These are phyloP conservation scores for Tupaia tana DNA, from an alignment of 2,113 vertebrate genomes.

Conservation along the genomic window DNA sequence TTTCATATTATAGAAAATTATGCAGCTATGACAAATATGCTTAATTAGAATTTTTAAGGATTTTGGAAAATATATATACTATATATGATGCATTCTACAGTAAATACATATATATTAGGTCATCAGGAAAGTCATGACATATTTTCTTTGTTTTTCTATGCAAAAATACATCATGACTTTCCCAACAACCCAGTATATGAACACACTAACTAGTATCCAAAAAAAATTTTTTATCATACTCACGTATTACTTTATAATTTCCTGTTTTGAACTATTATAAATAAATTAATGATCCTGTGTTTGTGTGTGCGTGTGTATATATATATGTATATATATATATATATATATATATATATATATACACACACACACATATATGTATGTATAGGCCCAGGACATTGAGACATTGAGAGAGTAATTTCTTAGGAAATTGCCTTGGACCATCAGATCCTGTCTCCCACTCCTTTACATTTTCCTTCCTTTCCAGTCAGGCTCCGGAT, in stretches of 20 bases:
- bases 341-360: too few relatives aligned
- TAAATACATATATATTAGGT: neutral
- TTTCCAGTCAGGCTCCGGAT: neutral
- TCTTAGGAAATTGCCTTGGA: constrained; percentile 43
- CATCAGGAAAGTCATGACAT: too few relatives aligned
- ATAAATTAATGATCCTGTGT: too few relatives aligned
- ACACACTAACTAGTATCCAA: too few relatives aligned
- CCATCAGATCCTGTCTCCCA: constrained; percentile 7
- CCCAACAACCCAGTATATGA: too few relatives aligned
- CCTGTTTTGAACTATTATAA: neutral
- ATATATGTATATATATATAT: too few relatives aligned
- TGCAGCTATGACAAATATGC: neutral
- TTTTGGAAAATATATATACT: neutral
- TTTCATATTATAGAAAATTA: neutral
- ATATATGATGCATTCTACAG: neutral
- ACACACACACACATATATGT: too few relatives aligned
- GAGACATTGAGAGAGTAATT: neutral
- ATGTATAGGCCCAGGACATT: neutral
- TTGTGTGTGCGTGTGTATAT: too few relatives aligned
- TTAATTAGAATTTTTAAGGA: constrained; percentile 3
- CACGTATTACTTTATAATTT: neutral
- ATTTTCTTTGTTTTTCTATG: too few relatives aligned
- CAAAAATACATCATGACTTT: too few relatives aligned
- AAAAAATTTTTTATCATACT: constrained; percentile 25
- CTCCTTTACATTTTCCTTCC: neutral